A percentile compares a stretch with the other conserved stretches of the same genome.
These are phyloP conservation scores for Spicauda simplicius DNA, from an alignment of 2,888 invertebrate genomes.

Conservation along the genomic window DNA sequence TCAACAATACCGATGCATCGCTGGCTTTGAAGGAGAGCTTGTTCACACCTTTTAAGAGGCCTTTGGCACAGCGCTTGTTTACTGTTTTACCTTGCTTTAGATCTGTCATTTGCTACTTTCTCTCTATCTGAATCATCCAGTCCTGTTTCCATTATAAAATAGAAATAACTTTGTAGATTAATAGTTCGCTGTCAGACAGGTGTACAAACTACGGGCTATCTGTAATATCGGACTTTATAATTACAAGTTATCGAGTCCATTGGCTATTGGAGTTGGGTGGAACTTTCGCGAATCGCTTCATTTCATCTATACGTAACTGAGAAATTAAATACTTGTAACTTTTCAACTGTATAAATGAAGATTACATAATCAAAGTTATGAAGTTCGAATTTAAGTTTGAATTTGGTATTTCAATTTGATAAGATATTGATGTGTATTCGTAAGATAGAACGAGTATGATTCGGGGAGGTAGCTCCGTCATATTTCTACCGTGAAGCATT, in stretches of 20 bases:
- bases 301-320: slow-evolving; percentile 14
- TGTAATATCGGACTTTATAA: slow-evolving; percentile 31
- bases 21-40: no score
- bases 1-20: no score
- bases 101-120: no score
- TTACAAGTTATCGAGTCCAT: slow-evolving; percentile 27
- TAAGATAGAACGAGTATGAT: no score
- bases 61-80: no score
- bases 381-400: not conserved
- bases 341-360: not conserved
- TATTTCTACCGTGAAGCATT: no score
- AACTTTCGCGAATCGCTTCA: slow-evolving; percentile 23
- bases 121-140: no score
- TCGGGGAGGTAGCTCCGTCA: no score
- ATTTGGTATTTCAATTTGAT: not conserved
- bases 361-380: not conserved
- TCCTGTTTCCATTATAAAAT: no score
- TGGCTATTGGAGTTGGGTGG: slow-evolving; percentile 19
- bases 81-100: no score
- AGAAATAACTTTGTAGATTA: not conserved
- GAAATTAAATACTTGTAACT: slow-evolving; percentile 6
- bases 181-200: not conserved
- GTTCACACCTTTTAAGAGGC: no score
- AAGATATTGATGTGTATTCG: no score
- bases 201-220: not conserved